These are phyloP conservation scores for Calonectris borealis DNA, from an alignment of 2,113 vertebrate species.

Conservation along the genomic window DNA sequence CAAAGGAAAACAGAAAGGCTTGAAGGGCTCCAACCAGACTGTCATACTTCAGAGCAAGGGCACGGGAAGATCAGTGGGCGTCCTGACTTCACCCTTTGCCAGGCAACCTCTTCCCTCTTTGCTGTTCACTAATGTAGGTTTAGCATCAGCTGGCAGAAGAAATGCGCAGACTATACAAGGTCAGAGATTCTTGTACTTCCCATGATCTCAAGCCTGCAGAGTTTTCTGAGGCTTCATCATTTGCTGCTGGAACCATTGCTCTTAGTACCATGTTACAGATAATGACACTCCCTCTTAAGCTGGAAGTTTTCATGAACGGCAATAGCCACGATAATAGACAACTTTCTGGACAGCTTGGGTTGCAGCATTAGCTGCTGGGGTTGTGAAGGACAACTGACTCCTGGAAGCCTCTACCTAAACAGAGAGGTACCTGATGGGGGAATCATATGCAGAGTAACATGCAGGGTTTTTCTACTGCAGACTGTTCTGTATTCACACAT, in stretches of 20 bases:
- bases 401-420: neutral
- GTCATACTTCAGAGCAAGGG: neutral
- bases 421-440: neutral
- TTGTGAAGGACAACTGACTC: neutral
- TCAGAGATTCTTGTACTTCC: neutral
- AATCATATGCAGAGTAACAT: neutral
- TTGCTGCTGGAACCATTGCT: neutral
- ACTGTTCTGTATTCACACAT: neutral
- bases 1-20: conserved; percentile 2
- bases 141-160: neutral
- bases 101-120: neutral
- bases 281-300: neutral
- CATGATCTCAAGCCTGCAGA: neutral
- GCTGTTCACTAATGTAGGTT: neutral
- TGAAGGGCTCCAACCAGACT: neutral
- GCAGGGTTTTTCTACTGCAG: neutral
- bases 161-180: neutral
- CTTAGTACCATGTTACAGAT: neutral
- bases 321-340: neutral
- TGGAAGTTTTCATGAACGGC: neutral
- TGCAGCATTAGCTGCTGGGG: neutral
- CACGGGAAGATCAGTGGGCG: neutral
- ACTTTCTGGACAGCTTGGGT: neutral
- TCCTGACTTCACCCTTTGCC: neutral
- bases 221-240: neutral